These are phyloP conservation scores for Girardia tigrina DNA, from an alignment of 2,888 invertebrate species.

Conservation along the genomic window DNA sequence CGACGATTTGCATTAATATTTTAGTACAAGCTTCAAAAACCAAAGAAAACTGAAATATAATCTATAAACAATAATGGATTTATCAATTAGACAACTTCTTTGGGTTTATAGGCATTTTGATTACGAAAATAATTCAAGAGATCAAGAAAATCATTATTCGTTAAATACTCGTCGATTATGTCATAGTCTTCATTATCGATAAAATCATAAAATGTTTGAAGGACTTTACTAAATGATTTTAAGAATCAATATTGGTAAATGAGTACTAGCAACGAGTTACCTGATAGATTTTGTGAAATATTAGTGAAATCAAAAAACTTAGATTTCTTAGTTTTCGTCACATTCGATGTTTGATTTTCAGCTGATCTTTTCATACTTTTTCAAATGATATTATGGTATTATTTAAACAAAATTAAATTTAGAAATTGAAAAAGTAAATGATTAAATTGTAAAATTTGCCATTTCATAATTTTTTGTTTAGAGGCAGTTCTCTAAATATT, in stretches of 20 bases:
- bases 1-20: background rate
- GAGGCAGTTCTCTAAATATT: too few relatives aligned
- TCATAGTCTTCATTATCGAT: background rate
- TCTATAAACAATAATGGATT: background rate
- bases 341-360: background rate
- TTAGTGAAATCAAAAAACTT: background rate
- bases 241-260: background rate
- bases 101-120: background rate
- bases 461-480: too few relatives aligned
- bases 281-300: background rate
- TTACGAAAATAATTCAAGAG: background rate
- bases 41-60: background rate
- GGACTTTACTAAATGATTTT: background rate
- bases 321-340: background rate
- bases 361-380: background rate
- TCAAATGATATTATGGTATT: too few relatives aligned
- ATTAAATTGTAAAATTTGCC: too few relatives aligned
- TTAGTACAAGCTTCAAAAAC: background rate
- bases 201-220: conserved; percentile 4
- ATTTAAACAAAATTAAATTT: too few relatives aligned
- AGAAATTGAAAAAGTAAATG: too few relatives aligned
- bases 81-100: background rate
- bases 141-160: background rate
- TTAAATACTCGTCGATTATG: background rate
- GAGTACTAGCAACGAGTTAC: background rate